phyloP scores from a whole-genome alignment of 2,888 invertebrate genomes.

The Drosophila paramelanica region DNA sequence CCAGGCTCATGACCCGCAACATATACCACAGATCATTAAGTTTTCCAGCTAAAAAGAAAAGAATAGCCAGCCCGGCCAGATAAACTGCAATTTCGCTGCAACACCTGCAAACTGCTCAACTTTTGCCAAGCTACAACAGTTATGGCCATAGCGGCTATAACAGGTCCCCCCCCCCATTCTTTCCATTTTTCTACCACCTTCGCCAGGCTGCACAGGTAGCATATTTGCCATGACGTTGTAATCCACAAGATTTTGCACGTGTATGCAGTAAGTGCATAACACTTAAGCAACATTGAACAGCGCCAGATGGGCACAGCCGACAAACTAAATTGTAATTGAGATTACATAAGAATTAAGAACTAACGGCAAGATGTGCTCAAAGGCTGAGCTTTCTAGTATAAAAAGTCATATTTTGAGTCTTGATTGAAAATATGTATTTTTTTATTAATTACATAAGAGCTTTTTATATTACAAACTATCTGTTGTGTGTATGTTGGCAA shows the following conservation, averaged over 20 bases:
- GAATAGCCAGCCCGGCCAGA: constrained; percentile 51
- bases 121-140: constrained; percentile 64
- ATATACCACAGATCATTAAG: constrained; percentile 80
- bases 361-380: not conserved
- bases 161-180: constrained; percentile 13
- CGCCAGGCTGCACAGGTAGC: constrained; percentile 28
- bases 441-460: too few relatives aligned
- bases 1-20: constrained; percentile 66
- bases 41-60: constrained; percentile 39
- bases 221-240: constrained; percentile 69
- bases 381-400: not conserved
- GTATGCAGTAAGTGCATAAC: constrained; percentile 72
- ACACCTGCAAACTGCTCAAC: constrained; percentile 77
- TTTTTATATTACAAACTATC: too few relatives aligned
- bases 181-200: not conserved
- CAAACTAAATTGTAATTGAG: constrained; percentile 34
- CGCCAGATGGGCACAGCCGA: constrained; percentile 62
- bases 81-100: constrained; percentile 80
- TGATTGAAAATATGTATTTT: too few relatives aligned
- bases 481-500: too few relatives aligned
- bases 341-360: constrained; percentile 1
- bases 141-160: constrained; percentile 67
- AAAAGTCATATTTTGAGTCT: not conserved
- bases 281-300: constrained; percentile 69
- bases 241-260: constrained; percentile 71